A percentile compares a stretch with the other conserved stretches of the same genome.
Evolutionary conservation across 1,140 invertebrate species (phyloP).

Genomic region (Lamellibrachia luymesi): DNA sequence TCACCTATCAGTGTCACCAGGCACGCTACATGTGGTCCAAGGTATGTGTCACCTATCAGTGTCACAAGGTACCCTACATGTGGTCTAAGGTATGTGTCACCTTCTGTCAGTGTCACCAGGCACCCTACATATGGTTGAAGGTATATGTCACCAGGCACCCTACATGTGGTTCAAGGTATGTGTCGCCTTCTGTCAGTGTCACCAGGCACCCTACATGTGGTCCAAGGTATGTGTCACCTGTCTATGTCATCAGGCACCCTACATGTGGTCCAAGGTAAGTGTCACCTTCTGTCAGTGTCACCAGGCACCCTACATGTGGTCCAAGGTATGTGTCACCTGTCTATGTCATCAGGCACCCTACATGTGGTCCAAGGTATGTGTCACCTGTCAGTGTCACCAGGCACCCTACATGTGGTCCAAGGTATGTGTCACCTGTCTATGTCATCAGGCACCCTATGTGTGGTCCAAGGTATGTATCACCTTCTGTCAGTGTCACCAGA

Average conservation of each 20-base stretch:
- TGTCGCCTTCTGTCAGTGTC: too few species aligned
- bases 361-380: too few species aligned
- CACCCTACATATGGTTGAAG: slow-evolving; percentile 59
- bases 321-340: slow-evolving; percentile 30
- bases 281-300: slow-evolving; percentile 68
- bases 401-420: too few species aligned
- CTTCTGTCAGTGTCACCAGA: slow-evolving; percentile 47
- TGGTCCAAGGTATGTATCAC: slow-evolving; percentile 38
- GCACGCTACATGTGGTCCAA: slow-evolving; percentile 60
- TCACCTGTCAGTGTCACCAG: slow-evolving; percentile 63
- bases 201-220: too few species aligned
- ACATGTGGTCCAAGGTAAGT: too few species aligned
- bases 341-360: not conserved
- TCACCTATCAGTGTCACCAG: slow-evolving; percentile 73
- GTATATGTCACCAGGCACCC: slow-evolving; percentile 55
- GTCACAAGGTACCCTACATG: too few species aligned
- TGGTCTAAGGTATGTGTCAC: slow-evolving; percentile 42
- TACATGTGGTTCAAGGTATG: slow-evolving; percentile 51
- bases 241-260: not conserved
- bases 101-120: slow-evolving; percentile 71
- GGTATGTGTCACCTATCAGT: slow-evolving; percentile 5
- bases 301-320: slow-evolving; percentile 65
- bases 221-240: too few species aligned
- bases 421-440: slow-evolving; percentile 63
- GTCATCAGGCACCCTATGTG: slow-evolving; percentile 68